phyloP scores from a whole-genome alignment of 2,797 vertebrate genomes.

The Pangasius macronema region DNA sequence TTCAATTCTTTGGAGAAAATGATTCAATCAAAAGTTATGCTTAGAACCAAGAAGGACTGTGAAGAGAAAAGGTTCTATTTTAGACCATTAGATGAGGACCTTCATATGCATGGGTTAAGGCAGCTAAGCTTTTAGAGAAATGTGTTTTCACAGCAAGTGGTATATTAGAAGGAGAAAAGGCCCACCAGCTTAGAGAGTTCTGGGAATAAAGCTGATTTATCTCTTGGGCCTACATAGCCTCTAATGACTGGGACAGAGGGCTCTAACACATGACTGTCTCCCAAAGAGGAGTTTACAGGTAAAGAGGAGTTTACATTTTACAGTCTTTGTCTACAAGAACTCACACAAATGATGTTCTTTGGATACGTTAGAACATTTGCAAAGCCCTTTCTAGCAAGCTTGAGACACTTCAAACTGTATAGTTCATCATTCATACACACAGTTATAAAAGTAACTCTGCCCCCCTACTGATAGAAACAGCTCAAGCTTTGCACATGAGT shows the following conservation, averaged over 20 bases:
- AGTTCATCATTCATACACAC: too few relatives aligned
- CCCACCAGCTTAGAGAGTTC: not conserved
- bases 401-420: not conserved
- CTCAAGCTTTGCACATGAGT: not conserved
- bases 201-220: slow-evolving; percentile 10
- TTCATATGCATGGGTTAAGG: not conserved
- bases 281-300: too few relatives aligned
- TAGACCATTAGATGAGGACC: not conserved
- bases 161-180: not conserved
- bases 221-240: not conserved
- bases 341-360: not conserved
- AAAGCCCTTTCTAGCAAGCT: not conserved
- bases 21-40: not conserved
- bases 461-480: not conserved
- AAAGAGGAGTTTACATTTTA: not conserved
- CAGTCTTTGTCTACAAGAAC: not conserved
- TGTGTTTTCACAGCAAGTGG: not conserved
- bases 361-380: not conserved
- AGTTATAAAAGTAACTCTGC: not conserved
- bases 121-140: not conserved
- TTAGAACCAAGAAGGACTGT: not conserved
- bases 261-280: not conserved
- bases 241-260: not conserved
- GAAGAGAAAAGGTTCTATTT: not conserved
- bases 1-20: not conserved